These are phyloP conservation scores for Campopleginae sp. DNA, from an alignment of 2,888 invertebrate species.

Conservation along the genomic window DNA sequence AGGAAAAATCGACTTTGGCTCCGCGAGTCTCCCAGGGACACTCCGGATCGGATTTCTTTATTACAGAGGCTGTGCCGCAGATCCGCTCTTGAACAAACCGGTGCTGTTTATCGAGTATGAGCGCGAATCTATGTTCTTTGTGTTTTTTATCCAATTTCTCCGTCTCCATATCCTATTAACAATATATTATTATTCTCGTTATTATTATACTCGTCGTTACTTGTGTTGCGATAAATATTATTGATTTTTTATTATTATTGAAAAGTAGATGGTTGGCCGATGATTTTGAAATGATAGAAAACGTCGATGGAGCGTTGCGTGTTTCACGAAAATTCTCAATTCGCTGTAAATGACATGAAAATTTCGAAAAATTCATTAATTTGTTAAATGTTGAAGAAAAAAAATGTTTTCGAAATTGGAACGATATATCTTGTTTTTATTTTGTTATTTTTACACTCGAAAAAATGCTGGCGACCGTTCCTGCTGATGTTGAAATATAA, in stretches of 20 bases:
- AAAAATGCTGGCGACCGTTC: slow-evolving; percentile 15
- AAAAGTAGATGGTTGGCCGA: slow-evolving; percentile 43
- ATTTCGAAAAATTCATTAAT: too few species aligned
- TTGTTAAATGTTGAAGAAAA: background rate
- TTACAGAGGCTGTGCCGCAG: slow-evolving; percentile 49
- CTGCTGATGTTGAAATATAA: slow-evolving; percentile 34
- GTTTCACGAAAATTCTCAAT: background rate
- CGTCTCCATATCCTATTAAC: slow-evolving; percentile 22
- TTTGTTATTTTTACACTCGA: slow-evolving; percentile 28
- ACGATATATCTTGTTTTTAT: slow-evolving; percentile 24
- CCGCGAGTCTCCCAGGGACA: slow-evolving; percentile 36
- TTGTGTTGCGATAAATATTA: slow-evolving; percentile 53
- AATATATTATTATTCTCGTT: slow-evolving; percentile 28
- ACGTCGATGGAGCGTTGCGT: background rate
- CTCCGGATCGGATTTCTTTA: slow-evolving; percentile 33
- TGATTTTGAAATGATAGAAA: background rate
- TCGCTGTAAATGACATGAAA: background rate
- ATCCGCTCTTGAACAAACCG: slow-evolving; percentile 57
- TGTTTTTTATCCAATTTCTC: slow-evolving; percentile 48
- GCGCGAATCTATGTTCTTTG: slow-evolving; percentile 45
- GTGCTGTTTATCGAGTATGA: slow-evolving; percentile 61
- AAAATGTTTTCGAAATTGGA: slow-evolving; percentile 33
- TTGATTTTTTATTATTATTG: slow-evolving; percentile 28
- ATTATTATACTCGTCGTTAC: slow-evolving; percentile 44
- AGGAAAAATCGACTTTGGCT: slow-evolving; percentile 18